Percentiles rank a stretch among this genome's conserved stretches.
These are phyloP conservation scores for Theristicus caerulescens DNA, from an alignment of 2,113 vertebrate genomes.

Conservation along the genomic window DNA sequence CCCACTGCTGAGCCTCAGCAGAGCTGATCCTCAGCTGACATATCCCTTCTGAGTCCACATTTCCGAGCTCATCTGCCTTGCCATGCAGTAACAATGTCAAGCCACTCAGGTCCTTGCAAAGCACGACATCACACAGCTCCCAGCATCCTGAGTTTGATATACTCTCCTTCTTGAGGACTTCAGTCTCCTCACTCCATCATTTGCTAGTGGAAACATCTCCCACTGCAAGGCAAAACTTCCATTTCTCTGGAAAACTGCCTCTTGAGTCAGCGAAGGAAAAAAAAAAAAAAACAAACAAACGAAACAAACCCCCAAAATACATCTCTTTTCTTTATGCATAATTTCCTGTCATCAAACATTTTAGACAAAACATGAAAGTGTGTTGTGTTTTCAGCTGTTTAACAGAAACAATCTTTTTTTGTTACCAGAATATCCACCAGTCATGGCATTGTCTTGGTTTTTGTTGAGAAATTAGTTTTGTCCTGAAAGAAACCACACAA, in stretches of 20 bases:
- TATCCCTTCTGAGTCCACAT: not conserved
- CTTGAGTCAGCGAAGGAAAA: not conserved
- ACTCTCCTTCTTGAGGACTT: not conserved
- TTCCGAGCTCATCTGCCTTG: not conserved
- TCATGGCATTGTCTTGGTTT: not conserved
- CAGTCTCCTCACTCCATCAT: not conserved
- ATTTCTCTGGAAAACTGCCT: not conserved
- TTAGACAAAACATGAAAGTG: not conserved
- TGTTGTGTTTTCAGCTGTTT: not conserved
- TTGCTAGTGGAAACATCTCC: not conserved
- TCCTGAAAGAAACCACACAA: not conserved
- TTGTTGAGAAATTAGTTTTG: not conserved
- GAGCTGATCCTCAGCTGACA: not conserved
- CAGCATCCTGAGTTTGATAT: not conserved
- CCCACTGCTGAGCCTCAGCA: not conserved
- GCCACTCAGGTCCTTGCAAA: not conserved
- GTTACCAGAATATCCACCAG: not conserved
- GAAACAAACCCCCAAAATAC: not conserved
- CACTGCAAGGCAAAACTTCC: not conserved
- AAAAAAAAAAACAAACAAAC: too few species aligned
- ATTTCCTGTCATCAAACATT: not conserved
- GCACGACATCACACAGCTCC: not conserved
- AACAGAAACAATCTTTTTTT: not conserved
- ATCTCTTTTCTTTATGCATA: not conserved
- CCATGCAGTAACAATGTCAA: not conserved